A percentile compares a stretch with the other conserved stretches of the same genome.
These are phyloP conservation scores for Lepas anatifera DNA, from an alignment of 2,888 invertebrate species.

Conservation along the genomic window DNA sequence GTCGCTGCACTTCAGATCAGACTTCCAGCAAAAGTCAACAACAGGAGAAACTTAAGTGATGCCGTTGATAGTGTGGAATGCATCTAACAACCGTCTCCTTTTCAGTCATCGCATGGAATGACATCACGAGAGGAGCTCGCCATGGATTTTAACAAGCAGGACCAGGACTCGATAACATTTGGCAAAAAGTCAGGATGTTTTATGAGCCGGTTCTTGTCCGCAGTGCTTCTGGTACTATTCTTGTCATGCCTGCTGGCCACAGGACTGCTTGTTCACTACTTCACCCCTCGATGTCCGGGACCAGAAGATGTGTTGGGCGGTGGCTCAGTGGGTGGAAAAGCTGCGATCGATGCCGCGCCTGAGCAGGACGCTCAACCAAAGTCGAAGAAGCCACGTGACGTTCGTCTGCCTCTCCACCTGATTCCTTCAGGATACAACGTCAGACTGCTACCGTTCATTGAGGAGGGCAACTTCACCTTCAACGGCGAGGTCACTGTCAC, in stretches of 20 bases:
- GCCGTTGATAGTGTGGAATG: too few species aligned
- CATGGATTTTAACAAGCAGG: constrained; percentile 44
- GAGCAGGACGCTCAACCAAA: neutral
- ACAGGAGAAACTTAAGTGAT: too few species aligned
- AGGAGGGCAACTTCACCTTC: constrained; percentile 23
- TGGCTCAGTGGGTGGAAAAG: neutral
- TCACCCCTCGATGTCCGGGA: constrained; percentile 39
- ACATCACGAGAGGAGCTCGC: constrained; percentile 34
- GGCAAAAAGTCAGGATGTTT: constrained; percentile 49
- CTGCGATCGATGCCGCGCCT: neutral
- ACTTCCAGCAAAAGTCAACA: too few species aligned
- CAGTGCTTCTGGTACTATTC: constrained; percentile 47
- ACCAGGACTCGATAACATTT: constrained; percentile 46
- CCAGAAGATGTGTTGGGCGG: too few species aligned
- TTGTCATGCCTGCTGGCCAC: constrained; percentile 52
- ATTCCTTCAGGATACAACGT: constrained; percentile 18
- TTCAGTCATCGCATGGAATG: constrained; percentile 32
- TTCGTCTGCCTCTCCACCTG: neutral
- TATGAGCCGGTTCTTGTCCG: constrained; percentile 50
- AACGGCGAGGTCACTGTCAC: constrained; percentile 19
- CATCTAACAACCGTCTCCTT: too few species aligned
- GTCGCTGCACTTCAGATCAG: too few species aligned
- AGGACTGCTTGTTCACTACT: constrained; percentile 61
- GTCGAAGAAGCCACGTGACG: neutral
- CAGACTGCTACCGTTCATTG: constrained; percentile 23